Conservation (phyloP, 1,140 invertebrate species). For the Monochamus saltuarius region DNA sequence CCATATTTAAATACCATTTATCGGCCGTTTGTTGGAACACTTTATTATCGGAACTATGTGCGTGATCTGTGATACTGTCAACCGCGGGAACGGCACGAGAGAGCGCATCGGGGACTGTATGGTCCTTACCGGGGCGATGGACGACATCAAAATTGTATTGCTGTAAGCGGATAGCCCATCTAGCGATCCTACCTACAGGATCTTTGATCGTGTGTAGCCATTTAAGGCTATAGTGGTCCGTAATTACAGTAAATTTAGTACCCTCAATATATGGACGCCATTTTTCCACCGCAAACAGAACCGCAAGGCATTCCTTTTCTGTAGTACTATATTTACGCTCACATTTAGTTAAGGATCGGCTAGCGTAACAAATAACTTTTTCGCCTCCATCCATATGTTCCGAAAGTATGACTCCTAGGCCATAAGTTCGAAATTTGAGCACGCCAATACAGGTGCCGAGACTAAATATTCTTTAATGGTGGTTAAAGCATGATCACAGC, state of each 20-base stretch:
- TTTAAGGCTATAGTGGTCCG: conserved; percentile 50
- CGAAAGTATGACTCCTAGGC: conserved; percentile 37
- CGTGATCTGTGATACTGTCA: too few relatives aligned
- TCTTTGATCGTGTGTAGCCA: conserved; percentile 52
- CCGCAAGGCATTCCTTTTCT: conserved; percentile 52
- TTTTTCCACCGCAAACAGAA: conserved; percentile 49
- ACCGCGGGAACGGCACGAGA: conserved; percentile 14
- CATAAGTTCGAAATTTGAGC: conserved; percentile 26
- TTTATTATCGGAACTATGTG: too few relatives aligned
- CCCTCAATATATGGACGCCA: conserved; percentile 47
- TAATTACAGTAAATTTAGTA: conserved; percentile 48
- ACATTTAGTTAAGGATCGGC: conserved; percentile 40
- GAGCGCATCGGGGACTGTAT: conserved; percentile 42
- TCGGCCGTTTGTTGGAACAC: neutral
- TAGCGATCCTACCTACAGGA: conserved; percentile 46
- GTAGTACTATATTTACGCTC: conserved; percentile 53
- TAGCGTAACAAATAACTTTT: conserved; percentile 49
- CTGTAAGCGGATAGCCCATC: conserved; percentile 51
- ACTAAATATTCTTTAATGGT: conserved; percentile 13
- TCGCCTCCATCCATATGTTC: conserved; percentile 35
- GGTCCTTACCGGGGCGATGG: conserved; percentile 40
- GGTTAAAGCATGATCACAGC: conserved; percentile 13
- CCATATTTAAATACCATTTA: neutral
- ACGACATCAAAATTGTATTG: conserved; percentile 47
- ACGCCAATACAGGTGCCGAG: conserved; percentile 17